Evolutionary conservation across 2,113 vertebrate species (phyloP).

Genomic region (Ptyas mucosa): DNA sequence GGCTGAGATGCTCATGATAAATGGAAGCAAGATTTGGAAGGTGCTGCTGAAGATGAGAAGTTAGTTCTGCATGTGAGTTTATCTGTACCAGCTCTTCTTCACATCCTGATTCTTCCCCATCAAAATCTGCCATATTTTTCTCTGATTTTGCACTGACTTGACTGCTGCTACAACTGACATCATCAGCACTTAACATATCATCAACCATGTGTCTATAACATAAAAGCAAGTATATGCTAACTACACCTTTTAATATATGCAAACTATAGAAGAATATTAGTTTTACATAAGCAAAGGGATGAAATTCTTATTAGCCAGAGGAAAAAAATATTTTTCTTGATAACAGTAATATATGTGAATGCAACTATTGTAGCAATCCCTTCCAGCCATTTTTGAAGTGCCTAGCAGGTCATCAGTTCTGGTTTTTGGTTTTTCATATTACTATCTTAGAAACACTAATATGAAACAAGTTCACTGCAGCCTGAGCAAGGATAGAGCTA

Average conservation of each 20-base stretch:
- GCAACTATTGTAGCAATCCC: background rate
- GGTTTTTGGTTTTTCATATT: background rate
- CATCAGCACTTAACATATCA: constrained; percentile 97
- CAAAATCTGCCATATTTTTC: constrained; percentile 99
- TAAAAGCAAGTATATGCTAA: constrained; percentile 35
- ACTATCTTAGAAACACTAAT: background rate
- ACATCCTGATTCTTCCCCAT: constrained; percentile 96
- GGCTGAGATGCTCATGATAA: constrained; percentile 96
- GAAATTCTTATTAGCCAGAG: background rate
- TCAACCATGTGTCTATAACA: constrained; percentile 88
- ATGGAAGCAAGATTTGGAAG: constrained; percentile 97
- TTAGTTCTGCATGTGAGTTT: constrained; percentile 96
- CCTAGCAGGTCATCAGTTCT: background rate
- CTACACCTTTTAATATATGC: background rate
- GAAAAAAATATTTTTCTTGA: background rate
- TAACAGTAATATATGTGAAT: background rate
- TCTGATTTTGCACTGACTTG: constrained; percentile 99
- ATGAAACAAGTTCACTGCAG: background rate
- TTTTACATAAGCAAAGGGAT: background rate
- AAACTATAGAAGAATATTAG: background rate
- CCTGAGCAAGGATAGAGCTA: background rate
- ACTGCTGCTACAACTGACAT: constrained; percentile 98
- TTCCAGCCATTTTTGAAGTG: background rate
- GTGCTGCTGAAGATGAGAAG: constrained; percentile 97
- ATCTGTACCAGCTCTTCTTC: constrained; percentile 98